Evolutionary conservation across 2,797 vertebrate genomes (phyloP).

Genomic region (Mareca strepera): DNA sequence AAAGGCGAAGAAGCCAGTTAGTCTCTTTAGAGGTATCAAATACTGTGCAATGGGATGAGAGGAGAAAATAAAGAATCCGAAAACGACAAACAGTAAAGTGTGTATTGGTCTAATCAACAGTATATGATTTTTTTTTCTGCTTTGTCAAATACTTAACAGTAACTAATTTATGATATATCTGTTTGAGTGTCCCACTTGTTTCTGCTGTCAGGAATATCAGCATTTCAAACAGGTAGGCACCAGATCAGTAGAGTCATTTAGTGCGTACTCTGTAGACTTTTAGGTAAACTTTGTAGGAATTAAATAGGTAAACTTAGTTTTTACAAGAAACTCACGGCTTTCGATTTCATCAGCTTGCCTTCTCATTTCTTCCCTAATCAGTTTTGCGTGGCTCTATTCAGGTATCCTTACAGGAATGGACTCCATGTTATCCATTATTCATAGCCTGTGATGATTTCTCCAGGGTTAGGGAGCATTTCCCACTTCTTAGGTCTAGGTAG

Average conservation of each 20-base stretch:
- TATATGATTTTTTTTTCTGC: neutral
- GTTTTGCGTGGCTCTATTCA: neutral
- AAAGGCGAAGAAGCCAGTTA: neutral
- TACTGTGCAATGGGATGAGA: neutral
- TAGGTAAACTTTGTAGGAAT: neutral
- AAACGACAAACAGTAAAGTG: neutral
- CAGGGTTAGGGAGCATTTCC: neutral
- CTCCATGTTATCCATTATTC: neutral
- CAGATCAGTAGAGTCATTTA: neutral
- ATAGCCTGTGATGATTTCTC: neutral
- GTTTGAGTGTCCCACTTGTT: neutral
- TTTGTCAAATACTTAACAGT: neutral
- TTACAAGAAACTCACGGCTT: neutral
- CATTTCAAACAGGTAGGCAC: neutral
- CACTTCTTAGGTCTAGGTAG: neutral
- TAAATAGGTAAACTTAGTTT: neutral
- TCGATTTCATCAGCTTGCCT: neutral
- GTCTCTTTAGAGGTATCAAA: neutral
- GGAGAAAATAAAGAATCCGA: neutral
- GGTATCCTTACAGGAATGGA: neutral
- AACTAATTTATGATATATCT: neutral
- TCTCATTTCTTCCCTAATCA: neutral
- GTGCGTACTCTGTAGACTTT: neutral
- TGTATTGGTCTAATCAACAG: neutral
- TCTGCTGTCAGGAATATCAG: neutral